A percentile compares a stretch with the other conserved stretches of the same genome.
Conservation (phyloP, 2,888 invertebrate species). For the Synergus umbraculus region DNA sequence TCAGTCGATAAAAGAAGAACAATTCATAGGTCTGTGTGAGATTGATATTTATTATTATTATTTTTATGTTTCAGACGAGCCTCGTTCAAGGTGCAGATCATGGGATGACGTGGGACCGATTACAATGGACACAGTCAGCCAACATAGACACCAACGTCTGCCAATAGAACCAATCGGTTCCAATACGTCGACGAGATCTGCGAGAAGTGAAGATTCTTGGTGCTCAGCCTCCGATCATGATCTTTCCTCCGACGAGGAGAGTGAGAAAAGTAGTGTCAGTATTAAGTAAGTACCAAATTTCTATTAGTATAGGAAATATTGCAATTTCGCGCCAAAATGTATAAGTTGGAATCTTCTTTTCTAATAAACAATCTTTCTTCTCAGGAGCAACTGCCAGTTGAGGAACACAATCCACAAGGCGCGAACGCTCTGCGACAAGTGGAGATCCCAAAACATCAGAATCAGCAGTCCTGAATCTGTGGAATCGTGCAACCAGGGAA, state of each 20-base stretch:
- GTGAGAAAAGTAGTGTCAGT: conserved; percentile 80
- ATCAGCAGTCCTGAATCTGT: conserved; percentile 69
- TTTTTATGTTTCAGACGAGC: conserved; percentile 83
- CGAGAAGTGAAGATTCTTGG: conserved; percentile 83
- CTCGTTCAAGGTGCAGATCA: conserved; percentile 86
- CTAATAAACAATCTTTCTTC: conserved; percentile 28
- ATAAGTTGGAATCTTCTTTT: neutral
- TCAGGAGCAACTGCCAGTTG: conserved; percentile 87
- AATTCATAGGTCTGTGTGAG: neutral
- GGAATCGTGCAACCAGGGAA: conserved; percentile 79
- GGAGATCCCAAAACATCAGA: conserved; percentile 78
- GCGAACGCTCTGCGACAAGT: conserved; percentile 90
- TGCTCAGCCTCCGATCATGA: conserved; percentile 83
- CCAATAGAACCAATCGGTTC: conserved; percentile 71
- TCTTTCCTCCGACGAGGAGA: conserved; percentile 83
- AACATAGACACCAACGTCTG: conserved; percentile 67
- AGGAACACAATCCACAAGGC: conserved; percentile 90
- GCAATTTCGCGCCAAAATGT: neutral
- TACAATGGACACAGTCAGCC: conserved; percentile 68
- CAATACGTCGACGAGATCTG: conserved; percentile 71
- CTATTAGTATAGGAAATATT: neutral
- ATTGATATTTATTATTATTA: neutral
- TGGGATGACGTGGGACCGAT: conserved; percentile 84
- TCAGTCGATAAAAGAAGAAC: no score
- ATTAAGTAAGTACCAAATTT: conserved; percentile 76